Evolutionary conservation across 2,113 vertebrate species (phyloP).

Genomic region (Pimephales promelas): DNA sequence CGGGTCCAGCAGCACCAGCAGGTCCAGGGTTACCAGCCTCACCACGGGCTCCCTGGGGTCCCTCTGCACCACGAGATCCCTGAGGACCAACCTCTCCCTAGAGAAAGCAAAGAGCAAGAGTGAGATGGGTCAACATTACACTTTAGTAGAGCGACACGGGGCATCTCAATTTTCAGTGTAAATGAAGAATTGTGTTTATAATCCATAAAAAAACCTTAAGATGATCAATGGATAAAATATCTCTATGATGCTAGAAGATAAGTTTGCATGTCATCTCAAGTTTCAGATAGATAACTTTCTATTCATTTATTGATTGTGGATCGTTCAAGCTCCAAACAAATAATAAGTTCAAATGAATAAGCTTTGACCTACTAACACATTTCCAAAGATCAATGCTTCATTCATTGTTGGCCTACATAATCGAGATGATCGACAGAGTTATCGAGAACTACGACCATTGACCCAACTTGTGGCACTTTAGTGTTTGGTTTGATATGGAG

Average conservation of each 20-base stretch:
- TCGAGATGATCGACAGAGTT: not conserved
- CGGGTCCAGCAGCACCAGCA: slow-evolving; percentile 88
- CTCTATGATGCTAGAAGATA: not conserved
- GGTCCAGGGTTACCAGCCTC: slow-evolving; percentile 93
- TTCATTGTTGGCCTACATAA: not conserved
- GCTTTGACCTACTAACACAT: not conserved
- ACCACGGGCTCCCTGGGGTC: slow-evolving; percentile 89
- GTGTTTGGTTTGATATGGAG: not conserved
- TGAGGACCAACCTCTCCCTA: slow-evolving; percentile 93
- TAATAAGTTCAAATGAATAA: not conserved
- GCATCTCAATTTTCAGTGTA: not conserved
- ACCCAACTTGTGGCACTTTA: not conserved
- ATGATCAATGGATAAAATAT: not conserved
- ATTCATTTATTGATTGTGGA: too few species aligned
- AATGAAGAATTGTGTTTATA: not conserved
- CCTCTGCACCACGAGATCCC: slow-evolving; percentile 89
- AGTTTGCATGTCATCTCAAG: not conserved
- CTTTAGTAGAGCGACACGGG: not conserved
- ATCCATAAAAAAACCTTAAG: not conserved
- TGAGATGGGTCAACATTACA: not conserved
- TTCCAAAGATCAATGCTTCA: not conserved
- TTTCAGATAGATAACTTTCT: too few species aligned
- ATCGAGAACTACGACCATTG: not conserved
- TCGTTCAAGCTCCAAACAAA: not conserved
- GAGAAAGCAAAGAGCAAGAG: not conserved